Evolutionary conservation across 92 coral and sea anemone species (phyloP).

Genomic region (Isaurus tuberculatus): DNA sequence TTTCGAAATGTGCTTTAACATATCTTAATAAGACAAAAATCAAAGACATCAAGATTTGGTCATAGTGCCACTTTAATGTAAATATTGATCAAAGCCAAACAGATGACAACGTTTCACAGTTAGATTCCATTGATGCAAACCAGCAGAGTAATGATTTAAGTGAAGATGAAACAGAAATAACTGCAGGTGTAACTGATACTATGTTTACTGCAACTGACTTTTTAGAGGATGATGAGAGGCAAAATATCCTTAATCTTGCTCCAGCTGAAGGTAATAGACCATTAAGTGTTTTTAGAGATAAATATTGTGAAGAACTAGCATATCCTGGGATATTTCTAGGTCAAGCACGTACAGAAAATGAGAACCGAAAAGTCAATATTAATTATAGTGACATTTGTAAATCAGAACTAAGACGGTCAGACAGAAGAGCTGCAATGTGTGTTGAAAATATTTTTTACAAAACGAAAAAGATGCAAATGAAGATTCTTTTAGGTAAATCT

Average conservation of each 20-base stretch:
- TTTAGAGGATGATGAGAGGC: constrained; percentile 4
- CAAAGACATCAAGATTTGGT: no score
- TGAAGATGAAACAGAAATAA: constrained; percentile 6
- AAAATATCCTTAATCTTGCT: constrained; percentile 8
- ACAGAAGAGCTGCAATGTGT: neutral
- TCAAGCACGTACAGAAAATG: neutral
- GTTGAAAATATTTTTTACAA: constrained; percentile 14
- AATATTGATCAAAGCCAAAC: constrained; percentile 21
- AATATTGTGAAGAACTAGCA: neutral
- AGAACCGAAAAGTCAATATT: neutral
- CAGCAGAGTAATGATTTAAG: constrained; percentile 7
- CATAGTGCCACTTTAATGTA: constrained; percentile 20
- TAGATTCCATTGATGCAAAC: constrained; percentile 9
- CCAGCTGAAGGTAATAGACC: constrained; percentile 6
- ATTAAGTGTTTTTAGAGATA: neutral
- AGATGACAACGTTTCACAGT: constrained; percentile 29
- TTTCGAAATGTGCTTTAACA: no score
- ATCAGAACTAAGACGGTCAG: constrained; percentile 17
- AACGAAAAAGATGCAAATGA: constrained; percentile 2
- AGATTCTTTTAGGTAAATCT: neutral
- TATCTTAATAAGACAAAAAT: no score
- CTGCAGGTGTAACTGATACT: constrained; percentile 5
- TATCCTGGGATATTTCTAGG: constrained; percentile 4
- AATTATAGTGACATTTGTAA: neutral
- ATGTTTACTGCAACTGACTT: constrained; percentile 10